Conservation (phyloP, 2,113 vertebrate species). For the Datnioides undecimradiatus region DNA sequence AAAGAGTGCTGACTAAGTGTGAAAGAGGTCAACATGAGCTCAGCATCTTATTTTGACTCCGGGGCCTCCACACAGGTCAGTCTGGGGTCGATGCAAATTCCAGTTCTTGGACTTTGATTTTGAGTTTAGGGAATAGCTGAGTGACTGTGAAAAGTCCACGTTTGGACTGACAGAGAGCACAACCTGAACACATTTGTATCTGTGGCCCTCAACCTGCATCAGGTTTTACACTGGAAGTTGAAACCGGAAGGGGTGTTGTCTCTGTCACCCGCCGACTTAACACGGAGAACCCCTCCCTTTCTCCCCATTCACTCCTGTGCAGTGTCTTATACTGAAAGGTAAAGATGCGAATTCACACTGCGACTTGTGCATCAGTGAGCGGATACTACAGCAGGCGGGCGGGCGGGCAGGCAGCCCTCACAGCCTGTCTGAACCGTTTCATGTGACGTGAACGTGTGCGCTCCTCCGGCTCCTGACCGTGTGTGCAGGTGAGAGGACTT, state of each 20-base stretch:
- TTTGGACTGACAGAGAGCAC: background rate
- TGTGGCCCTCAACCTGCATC: background rate
- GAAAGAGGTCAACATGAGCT: background rate
- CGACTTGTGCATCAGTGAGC: slow-evolving; percentile 30
- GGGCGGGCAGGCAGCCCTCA: slow-evolving; percentile 12
- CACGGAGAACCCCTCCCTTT: slow-evolving; percentile 65
- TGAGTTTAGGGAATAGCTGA: no score
- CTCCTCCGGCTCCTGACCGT: slow-evolving; percentile 9
- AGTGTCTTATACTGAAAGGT: slow-evolving; percentile 50
- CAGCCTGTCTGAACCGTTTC: background rate
- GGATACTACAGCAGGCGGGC: background rate
- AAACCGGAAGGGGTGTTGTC: slow-evolving; percentile 1
- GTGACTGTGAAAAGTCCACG: background rate
- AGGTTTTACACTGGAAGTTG: slow-evolving; percentile 24
- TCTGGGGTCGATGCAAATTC: background rate
- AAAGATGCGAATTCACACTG: slow-evolving; percentile 53
- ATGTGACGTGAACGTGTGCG: background rate
- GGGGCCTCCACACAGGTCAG: background rate
- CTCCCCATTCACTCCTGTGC: slow-evolving; percentile 62
- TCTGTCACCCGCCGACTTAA: slow-evolving; percentile 7
- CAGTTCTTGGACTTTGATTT: background rate
- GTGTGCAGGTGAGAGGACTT: slow-evolving; percentile 79
- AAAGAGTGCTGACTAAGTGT: no score
- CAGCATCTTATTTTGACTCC: background rate
- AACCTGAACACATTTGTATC: background rate